Conservation (phyloP, 2,797 vertebrate genomes). For the Choloepus didactylus region DNA sequence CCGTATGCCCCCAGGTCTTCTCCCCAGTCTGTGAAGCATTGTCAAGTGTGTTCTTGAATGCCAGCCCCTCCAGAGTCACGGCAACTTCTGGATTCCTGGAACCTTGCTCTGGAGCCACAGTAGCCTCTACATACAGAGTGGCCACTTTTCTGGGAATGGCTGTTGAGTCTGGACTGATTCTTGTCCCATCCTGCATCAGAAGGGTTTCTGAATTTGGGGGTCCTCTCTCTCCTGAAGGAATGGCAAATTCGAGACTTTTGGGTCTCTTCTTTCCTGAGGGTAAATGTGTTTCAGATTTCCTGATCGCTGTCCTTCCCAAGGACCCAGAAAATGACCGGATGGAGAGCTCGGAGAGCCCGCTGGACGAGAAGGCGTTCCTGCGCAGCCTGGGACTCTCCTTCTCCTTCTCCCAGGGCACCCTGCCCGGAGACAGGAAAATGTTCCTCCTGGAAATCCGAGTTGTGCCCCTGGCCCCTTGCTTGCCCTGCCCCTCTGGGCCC, state of each 20-base stretch:
- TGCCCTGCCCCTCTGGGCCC: slow-evolving; percentile 1
- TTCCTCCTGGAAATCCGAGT: not conserved
- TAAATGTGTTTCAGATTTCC: not conserved
- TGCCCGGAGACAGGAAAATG: rapidly evolving
- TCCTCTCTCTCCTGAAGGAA: slow-evolving; percentile 21
- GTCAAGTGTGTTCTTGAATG: not conserved
- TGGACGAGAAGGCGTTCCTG: slow-evolving; percentile 65
- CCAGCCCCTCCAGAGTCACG: too few relatives aligned
- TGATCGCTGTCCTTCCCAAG: not conserved
- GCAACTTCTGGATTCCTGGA: slow-evolving; percentile 7
- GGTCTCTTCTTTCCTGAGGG: slow-evolving; percentile 68
- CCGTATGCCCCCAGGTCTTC: not conserved
- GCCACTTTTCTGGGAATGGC: not conserved
- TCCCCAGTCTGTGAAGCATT: not conserved
- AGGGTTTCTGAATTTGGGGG: not conserved
- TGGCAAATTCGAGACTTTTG: slow-evolving; percentile 74
- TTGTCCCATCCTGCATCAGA: not conserved
- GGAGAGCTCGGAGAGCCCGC: slow-evolving; percentile 65
- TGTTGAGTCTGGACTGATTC: not conserved
- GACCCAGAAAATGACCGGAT: not conserved
- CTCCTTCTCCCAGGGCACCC: not conserved
- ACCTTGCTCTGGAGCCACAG: not conserved
- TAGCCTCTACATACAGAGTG: not conserved
- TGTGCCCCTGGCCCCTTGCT: not conserved
- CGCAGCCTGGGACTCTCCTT: not conserved